Percentiles rank a stretch among this genome's conserved stretches.
Conservation (phyloP, 2,888 invertebrate genomes). For the Troides oblongomaculatus region DNA sequence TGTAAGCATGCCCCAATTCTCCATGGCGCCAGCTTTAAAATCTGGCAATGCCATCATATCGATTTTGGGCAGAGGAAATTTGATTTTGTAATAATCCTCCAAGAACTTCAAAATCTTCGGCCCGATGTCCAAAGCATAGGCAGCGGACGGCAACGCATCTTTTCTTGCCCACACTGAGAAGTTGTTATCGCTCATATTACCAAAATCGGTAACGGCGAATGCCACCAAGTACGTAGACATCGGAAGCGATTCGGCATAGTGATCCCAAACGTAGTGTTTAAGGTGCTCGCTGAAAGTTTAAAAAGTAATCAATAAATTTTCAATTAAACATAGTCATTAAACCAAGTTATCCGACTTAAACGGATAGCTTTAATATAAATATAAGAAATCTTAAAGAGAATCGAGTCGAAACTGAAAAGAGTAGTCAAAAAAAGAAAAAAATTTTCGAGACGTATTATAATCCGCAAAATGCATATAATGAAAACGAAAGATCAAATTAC, state of each 20-base stretch:
- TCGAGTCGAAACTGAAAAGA: too few species aligned
- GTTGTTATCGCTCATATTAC: conserved; percentile 75
- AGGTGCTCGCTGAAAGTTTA: conserved; percentile 70
- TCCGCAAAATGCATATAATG: too few species aligned
- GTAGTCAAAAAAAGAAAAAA: too few species aligned
- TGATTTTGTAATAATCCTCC: conserved; percentile 86
- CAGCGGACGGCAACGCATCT: conserved; percentile 85
- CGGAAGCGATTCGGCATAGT: conserved; percentile 86
- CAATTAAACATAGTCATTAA: background rate
- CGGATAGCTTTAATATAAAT: too few species aligned
- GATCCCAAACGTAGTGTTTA: conserved; percentile 86
- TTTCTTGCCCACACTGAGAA: conserved; percentile 86
- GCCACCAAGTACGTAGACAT: conserved; percentile 96
- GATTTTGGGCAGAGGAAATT: conserved; percentile 89
- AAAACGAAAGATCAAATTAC: too few species aligned
- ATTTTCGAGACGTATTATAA: too few species aligned
- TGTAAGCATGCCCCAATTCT: conserved; percentile 91
- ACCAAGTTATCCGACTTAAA: too few species aligned
- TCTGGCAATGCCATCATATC: conserved; percentile 97
- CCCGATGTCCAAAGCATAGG: conserved; percentile 88
- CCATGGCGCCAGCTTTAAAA: conserved; percentile 94
- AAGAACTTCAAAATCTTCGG: conserved; percentile 85
- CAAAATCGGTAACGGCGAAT: conserved; percentile 90
- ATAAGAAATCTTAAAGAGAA: too few species aligned
- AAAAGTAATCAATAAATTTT: background rate